Percentiles rank a stretch among this genome's conserved stretches.
Evolutionary conservation across 2,113 vertebrate genomes (phyloP).

Genomic region (Megaceryle torquata): DNA sequence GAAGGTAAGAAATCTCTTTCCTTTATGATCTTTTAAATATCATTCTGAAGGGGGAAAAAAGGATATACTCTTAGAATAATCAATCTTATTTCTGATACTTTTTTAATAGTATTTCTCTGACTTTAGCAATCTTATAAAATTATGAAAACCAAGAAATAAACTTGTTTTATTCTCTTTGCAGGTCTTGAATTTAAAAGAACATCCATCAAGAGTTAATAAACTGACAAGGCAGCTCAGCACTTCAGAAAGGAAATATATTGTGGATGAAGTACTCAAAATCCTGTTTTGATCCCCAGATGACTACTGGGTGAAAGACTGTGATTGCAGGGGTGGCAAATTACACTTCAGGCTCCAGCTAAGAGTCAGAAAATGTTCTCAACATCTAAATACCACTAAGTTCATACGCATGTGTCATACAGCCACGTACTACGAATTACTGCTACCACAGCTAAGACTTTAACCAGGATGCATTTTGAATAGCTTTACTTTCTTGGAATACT

Average conservation of each 20-base stretch:
- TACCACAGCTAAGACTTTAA: not conserved
- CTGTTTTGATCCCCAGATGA: slow-evolving; percentile 39
- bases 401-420: not conserved
- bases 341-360: slow-evolving; percentile 15
- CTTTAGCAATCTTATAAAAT: not conserved
- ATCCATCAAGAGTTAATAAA: slow-evolving; percentile 1
- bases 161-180: not conserved
- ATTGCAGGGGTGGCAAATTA: not conserved
- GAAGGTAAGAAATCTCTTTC: not conserved
- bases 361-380: not conserved
- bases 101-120: not conserved
- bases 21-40: not conserved
- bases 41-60: not conserved
- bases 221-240: not conserved
- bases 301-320: not conserved
- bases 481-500: not conserved
- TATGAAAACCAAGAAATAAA: not conserved
- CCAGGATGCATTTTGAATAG: not conserved
- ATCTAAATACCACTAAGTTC: not conserved
- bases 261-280: slow-evolving; percentile 1
- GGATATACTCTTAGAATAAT: not conserved
- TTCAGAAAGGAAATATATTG: not conserved
- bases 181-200: not conserved
- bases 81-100: not conserved
- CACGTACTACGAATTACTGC: not conserved